Conservation (phyloP, 2,888 invertebrate genomes). For the Andrena fulva region DNA sequence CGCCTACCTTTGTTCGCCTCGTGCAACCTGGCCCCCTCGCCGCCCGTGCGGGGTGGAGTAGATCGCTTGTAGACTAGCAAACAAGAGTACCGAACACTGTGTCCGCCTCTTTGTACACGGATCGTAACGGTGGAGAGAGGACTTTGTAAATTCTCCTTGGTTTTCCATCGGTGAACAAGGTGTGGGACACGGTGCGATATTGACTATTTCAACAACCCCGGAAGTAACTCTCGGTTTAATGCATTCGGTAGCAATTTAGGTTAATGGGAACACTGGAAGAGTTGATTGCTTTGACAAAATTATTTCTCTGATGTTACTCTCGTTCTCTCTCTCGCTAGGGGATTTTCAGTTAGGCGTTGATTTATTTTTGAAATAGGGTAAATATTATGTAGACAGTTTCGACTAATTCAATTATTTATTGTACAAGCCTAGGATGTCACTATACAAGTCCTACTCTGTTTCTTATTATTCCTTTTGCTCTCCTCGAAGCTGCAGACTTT, state of each 20-base stretch:
- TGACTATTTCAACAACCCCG: not conserved
- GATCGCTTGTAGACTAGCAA: slow-evolving; percentile 38
- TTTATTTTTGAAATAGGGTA: too few relatives aligned
- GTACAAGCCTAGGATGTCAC: not conserved
- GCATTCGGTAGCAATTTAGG: too few relatives aligned
- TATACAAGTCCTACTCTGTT: not conserved
- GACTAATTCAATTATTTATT: not conserved
- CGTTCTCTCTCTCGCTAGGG: too few relatives aligned
- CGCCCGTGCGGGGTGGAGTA: slow-evolving; percentile 21
- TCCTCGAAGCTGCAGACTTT: not conserved
- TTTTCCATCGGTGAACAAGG: slow-evolving; percentile 16
- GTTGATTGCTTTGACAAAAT: too few relatives aligned
- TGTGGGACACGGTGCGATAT: not conserved
- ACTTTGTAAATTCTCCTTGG: slow-evolving; percentile 19
- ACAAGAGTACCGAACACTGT: slow-evolving; percentile 4
- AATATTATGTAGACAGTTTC: not conserved
- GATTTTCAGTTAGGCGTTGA: too few relatives aligned
- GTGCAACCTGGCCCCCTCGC: not conserved
- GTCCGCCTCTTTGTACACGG: slow-evolving; percentile 24
- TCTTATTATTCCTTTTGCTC: not conserved
- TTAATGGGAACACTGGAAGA: too few relatives aligned
- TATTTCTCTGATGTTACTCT: too few relatives aligned
- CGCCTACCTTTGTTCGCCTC: slow-evolving; percentile 47
- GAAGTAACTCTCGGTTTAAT: not conserved
- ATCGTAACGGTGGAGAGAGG: slow-evolving; percentile 7